Base-by-base conservation (phyloP, 1,140 invertebrate genomes). In the Megathymus violae region DNA sequence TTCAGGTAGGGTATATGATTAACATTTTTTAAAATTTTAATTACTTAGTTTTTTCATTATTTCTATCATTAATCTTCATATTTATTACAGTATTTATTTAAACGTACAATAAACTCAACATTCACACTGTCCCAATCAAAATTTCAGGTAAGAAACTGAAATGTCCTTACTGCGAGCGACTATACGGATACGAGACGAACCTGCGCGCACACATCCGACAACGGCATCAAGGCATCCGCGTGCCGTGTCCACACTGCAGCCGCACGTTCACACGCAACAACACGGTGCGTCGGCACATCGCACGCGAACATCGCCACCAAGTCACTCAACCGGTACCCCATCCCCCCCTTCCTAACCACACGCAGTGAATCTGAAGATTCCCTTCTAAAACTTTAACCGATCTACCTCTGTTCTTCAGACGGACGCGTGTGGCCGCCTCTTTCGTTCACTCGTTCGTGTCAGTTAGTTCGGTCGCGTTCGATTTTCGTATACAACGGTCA, bases 171-270 rank as follows among this genome's bases (percentile, higher is more conserved):
- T 98, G 97, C 92, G 96, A 97, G 88, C 94, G 96, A 75, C 92
- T 97, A n/a, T 98, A 98, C 88, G 96, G 97, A 34, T 97, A 98
- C 86, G 96, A 98, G 92, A 98, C 96, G 80, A 98, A 98, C 84
- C 90, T 98, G 76, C 94, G 97, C 38, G 97, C 97, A 40, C 97
- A 98, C 88, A 97, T 98, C 80, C 92, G 96, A 44, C 96, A 97
- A 81, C 94, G 96, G 75, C 96, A 98, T 89, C 96, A 97, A 90
- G 97, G 97, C 38, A 97, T 97, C 66, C 93, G 96, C 6, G 96
- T 97, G 73, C 96, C 96, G 3, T 97, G 96, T 86, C 96, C 96
- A 15, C 97, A 96, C 87, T 97, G 96, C 89, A 93, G 95, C 74
- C 94, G 97, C 54, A 97, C 96, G n/a, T 98, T 98, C 90, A 98